Evolutionary conservation across 2,888 invertebrate genomes (phyloP), one percentile per base, ranked within the genome.

Genomic region (Octodonta nipae): DNA sequence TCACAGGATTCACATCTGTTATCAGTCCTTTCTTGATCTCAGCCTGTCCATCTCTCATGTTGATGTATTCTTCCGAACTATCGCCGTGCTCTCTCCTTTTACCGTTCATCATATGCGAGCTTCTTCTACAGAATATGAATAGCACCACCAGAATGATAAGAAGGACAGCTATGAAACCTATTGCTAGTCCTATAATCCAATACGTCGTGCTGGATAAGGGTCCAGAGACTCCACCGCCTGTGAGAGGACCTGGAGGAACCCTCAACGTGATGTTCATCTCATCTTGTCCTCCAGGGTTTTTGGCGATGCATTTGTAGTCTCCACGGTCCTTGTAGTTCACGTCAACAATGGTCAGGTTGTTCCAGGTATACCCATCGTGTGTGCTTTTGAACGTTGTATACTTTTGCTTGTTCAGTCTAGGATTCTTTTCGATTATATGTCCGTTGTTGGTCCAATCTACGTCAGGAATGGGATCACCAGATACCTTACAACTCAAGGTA

Each of bases 1-100:
- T 79, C 11, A 86, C 79, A 0, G 85, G 85, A 62, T 86, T 85
- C 15, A 85, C 82, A 31, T 84, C 80, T 2, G 82, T 80, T 41
- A 87, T 77, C 29, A 86, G 63, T 41, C 83, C 81, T 58, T 87
- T 86, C 55, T 85, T 84, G 68, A 85, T 83, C 54, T 87, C 86
- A 35, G 78, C 75, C 2, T 80, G 78, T 1, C 81, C 79, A 2
- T 78, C 78, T 54, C 81, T 80, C 36, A 81, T 70, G 47, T 78
- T 68, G 7, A 81, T 76, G 42, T 79, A 59, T 36, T 61, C 60
- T 20, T 54, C 58, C 4, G 58, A 56, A 24, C 46, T 43, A 33
- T 52, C 53, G 10, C 43, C 49, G 28, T 53, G 40, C 12, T 54
- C 54, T 16, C 52, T 47, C 26, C 51, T 48, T 37, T 60, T 59